These are phyloP conservation scores for Chloropsis cyanopogon DNA, from an alignment of 2,113 vertebrate species.

Conservation along the genomic window DNA sequence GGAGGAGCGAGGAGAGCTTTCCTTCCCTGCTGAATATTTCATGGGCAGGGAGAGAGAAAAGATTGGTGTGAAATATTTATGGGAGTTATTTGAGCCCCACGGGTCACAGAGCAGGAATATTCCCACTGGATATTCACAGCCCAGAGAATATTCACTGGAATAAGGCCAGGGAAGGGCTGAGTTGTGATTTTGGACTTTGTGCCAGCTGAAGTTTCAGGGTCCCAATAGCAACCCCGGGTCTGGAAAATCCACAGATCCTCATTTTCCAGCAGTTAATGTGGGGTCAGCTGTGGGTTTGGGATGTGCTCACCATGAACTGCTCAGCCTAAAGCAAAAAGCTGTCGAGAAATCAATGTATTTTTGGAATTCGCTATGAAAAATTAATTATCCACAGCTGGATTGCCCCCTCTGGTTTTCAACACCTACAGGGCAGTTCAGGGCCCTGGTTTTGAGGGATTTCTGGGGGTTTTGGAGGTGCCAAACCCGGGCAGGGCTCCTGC, in stretches of 20 bases:
- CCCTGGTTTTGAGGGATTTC: fast-evolving
- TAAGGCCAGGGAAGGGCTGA: not conserved
- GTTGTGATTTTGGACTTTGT: not conserved
- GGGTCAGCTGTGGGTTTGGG: not conserved
- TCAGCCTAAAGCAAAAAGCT: not conserved
- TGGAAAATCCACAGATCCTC: not conserved
- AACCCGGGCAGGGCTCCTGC: not conserved
- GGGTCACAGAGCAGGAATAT: not conserved
- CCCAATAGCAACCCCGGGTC: fast-evolving
- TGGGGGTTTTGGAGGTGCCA: not conserved
- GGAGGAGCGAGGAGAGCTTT: not conserved
- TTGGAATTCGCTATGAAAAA: not conserved
- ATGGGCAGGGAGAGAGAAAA: not conserved
- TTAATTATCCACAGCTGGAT: fast-evolving
- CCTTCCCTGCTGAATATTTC: conserved; percentile 46
- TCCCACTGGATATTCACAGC: not conserved
- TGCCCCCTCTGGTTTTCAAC: not conserved
- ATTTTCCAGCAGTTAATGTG: too few species aligned
- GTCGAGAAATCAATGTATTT: fast-evolving
- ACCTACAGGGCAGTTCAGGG: fast-evolving
- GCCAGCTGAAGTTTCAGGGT: not conserved
- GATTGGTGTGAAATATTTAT: conserved; percentile 7
- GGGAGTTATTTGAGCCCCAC: not conserved
- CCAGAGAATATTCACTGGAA: not conserved
- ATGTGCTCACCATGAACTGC: fast-evolving